Conservation (phyloP, 2,113 vertebrate species). For the Psilopogon haemacephalus region DNA sequence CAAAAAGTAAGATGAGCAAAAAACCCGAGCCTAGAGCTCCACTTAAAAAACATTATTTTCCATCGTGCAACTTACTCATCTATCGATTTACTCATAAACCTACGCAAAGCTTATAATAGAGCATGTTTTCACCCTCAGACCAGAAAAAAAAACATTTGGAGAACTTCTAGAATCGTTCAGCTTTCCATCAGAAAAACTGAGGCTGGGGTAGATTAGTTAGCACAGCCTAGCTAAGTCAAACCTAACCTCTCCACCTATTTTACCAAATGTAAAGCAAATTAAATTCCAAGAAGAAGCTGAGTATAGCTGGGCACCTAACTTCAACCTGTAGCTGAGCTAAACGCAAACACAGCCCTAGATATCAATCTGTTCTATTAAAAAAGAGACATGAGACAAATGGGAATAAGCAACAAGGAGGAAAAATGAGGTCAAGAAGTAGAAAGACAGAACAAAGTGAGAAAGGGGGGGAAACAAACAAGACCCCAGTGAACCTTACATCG, state of each 20-base stretch:
- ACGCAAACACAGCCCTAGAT: not conserved
- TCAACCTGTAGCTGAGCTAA: not conserved
- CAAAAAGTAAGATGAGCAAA: not conserved
- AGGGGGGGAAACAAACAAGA: not conserved
- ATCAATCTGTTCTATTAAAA: constrained; percentile 47
- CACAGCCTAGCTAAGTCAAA: not conserved
- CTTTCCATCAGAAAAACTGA: not conserved
- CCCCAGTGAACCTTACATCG: not conserved
- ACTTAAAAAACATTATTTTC: constrained; percentile 32
- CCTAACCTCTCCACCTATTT: not conserved
- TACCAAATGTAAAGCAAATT: not conserved
- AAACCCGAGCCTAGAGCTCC: not conserved
- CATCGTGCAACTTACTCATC: constrained; percentile 51
- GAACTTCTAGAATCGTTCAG: not conserved
- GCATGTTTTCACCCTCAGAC: constrained; percentile 10
- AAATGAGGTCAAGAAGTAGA: constrained; percentile 56
- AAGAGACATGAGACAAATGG: constrained; percentile 16
- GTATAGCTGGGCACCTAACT: not conserved
- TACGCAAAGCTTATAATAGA: constrained; percentile 35
- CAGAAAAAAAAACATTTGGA: not conserved
- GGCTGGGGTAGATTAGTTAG: not conserved
- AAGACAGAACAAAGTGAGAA: not conserved
- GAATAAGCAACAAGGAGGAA: constrained; percentile 40
- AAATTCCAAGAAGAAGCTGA: not conserved
- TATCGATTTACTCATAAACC: constrained; percentile 43